Conservation (phyloP, 2,113 vertebrate genomes). For the Takifugu bimaculatus region DNA sequence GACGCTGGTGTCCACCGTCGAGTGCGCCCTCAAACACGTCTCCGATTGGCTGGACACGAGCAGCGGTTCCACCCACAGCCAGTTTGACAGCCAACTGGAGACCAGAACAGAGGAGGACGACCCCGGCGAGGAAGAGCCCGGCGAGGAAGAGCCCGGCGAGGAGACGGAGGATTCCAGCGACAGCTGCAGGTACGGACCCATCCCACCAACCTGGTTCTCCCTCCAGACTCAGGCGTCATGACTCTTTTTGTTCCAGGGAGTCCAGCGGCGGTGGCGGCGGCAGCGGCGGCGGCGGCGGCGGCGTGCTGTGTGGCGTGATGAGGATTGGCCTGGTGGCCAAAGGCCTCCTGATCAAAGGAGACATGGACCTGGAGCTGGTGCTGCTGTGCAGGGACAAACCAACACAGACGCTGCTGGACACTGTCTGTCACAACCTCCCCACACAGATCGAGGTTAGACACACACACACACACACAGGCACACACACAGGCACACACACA, state of each 20-base stretch:
- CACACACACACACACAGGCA: background rate
- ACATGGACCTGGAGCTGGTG: conserved; percentile 97
- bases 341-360: conserved; percentile 96
- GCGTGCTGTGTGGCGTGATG: conserved; percentile 93
- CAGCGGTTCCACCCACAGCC: conserved; percentile 18
- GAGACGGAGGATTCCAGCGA: conserved; percentile 73
- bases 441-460: conserved; percentile 81
- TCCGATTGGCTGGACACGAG: conserved; percentile 94
- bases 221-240: conserved; percentile 14
- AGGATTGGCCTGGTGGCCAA: conserved; percentile 97
- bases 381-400: conserved; percentile 98
- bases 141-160: conserved; percentile 18
- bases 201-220: too few relatives aligned
- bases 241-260: conserved; percentile 75
- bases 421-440: conserved; percentile 91
- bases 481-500: too few relatives aligned
- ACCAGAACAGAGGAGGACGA: conserved; percentile 46
- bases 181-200: conserved; percentile 78
- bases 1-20: conserved; percentile 95
- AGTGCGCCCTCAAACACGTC: conserved; percentile 95
- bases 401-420: conserved; percentile 87
- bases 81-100: conserved; percentile 36
- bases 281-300: conserved; percentile 73
- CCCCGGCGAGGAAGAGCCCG: conserved; percentile 20
- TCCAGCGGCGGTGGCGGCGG: conserved; percentile 77